These are phyloP conservation scores for Orestias chungarensis DNA, from an alignment of 2,797 vertebrate species.

Conservation along the genomic window DNA sequence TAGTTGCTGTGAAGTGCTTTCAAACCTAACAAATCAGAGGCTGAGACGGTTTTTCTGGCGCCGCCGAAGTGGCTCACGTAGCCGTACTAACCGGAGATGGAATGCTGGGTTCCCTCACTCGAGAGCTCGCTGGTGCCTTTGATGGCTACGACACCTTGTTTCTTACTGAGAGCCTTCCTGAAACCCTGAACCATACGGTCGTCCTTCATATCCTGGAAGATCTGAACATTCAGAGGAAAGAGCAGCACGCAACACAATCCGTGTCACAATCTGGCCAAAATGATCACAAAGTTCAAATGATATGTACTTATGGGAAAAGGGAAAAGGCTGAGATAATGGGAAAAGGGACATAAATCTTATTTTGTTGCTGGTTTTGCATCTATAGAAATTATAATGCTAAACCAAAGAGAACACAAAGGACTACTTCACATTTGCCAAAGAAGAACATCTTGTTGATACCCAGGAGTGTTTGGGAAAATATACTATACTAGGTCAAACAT, in stretches of 20 bases:
- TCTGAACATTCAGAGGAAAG: slow-evolving; percentile 72
- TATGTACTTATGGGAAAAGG: too few species aligned
- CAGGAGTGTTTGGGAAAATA: too few species aligned
- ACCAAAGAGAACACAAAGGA: neutral
- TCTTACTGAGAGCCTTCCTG: slow-evolving; percentile 92
- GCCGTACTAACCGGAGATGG: slow-evolving; percentile 87
- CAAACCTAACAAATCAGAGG: neutral
- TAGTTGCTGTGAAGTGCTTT: neutral
- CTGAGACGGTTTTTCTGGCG: neutral
- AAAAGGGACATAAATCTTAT: neutral
- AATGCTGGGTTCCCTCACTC: slow-evolving; percentile 94
- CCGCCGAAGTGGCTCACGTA: too few species aligned
- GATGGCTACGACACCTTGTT: slow-evolving; percentile 93
- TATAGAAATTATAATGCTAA: neutral
- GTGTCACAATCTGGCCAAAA: neutral
- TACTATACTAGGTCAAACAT: neutral
- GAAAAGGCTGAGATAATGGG: neutral
- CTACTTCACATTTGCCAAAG: neutral
- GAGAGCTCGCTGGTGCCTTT: slow-evolving; percentile 93
- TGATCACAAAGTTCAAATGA: neutral
- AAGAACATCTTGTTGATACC: neutral
- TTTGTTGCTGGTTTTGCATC: neutral
- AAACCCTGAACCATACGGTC: slow-evolving; percentile 88
- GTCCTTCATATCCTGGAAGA: slow-evolving; percentile 91
- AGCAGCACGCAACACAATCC: neutral